Evolutionary conservation across 2,797 vertebrate species (phyloP).

Genomic region (Peromyscus aztecus): DNA sequence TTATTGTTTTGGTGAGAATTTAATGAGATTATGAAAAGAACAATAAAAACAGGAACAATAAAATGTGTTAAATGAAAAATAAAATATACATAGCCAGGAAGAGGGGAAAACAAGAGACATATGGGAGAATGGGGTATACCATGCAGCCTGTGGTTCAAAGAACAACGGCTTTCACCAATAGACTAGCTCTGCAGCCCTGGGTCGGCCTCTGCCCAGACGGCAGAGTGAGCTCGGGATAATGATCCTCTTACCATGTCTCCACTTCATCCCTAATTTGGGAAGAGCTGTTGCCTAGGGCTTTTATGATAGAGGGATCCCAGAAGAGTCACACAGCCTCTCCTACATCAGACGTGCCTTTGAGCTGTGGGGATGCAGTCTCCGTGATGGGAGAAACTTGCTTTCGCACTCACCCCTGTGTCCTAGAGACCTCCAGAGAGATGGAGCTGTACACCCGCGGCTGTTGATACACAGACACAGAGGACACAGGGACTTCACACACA

Average conservation of each 20-base stretch:
- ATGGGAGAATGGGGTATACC: neutral
- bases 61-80: conserved; percentile 4
- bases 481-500: fast-evolving
- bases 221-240: fast-evolving
- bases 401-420: neutral
- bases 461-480: neutral
- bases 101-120: neutral
- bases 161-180: neutral
- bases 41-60: conserved; percentile 31
- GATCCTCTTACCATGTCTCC: neutral
- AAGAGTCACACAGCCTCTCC: fast-evolving
- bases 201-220: neutral
- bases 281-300: fast-evolving
- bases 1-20: conserved; percentile 54
- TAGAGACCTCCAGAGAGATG: neutral
- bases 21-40: conserved; percentile 43
- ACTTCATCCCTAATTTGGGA: neutral
- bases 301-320: neutral
- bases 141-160: neutral
- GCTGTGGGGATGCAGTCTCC: too few relatives aligned
- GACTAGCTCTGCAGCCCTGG: neutral
- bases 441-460: neutral
- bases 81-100: neutral
- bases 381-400: fast-evolving
- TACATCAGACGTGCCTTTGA: fast-evolving